phyloP scores from a whole-genome alignment of 2,888 invertebrate genomes.

The Lithodes maja region DNA sequence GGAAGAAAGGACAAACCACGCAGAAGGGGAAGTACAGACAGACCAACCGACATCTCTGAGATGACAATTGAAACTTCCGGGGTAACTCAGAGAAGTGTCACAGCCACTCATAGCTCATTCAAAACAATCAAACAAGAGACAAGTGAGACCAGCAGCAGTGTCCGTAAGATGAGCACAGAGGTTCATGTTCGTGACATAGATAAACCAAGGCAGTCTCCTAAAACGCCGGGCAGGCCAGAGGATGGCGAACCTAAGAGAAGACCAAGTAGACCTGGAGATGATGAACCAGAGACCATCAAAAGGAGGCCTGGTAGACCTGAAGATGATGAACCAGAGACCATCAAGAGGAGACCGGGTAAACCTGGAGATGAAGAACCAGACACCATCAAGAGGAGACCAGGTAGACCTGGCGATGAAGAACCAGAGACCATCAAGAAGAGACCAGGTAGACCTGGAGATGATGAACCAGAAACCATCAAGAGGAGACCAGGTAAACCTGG shows the following conservation, averaged over 20 bases:
- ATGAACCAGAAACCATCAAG: background rate
- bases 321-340: constrained; percentile 10
- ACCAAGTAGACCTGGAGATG: constrained; percentile 13
- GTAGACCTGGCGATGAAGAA: background rate
- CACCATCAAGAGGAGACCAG: background rate
- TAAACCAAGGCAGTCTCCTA: background rate
- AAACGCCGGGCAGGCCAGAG: constrained; percentile 24
- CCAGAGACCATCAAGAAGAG: constrained; percentile 12
- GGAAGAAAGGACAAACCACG: background rate
- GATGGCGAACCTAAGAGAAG: constrained; percentile 4
- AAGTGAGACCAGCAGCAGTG: background rate
- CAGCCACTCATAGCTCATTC: background rate
- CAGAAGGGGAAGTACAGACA: background rate
- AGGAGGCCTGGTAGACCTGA: constrained; percentile 19
- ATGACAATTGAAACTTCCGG: background rate
- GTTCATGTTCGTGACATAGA: background rate
- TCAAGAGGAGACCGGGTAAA: constrained; percentile 9
- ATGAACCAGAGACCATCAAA: constrained; percentile 29
- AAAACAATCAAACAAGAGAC: background rate
- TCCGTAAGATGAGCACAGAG: background rate
- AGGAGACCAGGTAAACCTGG: background rate
- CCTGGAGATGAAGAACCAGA: background rate
- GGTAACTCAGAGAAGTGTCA: background rate
- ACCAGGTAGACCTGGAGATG: background rate
- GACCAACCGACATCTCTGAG: background rate